A percentile compares a stretch with the other conserved stretches of the same genome.
These are phyloP conservation scores for Morus bassanus DNA, from an alignment of 2,797 vertebrate genomes.

Conservation along the genomic window DNA sequence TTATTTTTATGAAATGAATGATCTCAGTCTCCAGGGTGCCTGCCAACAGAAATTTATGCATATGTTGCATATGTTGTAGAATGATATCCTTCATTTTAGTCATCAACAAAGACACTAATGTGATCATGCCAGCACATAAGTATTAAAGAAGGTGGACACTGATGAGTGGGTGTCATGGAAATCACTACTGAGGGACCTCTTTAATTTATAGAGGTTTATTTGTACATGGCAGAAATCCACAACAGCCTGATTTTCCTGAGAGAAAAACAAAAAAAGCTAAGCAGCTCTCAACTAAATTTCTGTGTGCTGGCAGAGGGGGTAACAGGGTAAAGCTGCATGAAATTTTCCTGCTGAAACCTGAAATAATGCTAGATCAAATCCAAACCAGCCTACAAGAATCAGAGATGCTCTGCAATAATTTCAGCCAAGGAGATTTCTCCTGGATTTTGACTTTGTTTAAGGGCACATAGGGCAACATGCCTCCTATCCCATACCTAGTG, in stretches of 20 bases:
- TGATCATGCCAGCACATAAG: neutral
- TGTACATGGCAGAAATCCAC: neutral
- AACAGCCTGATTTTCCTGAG: neutral
- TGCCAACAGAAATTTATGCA: neutral
- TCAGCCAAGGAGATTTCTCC: neutral
- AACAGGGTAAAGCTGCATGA: neutral
- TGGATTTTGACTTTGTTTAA: neutral
- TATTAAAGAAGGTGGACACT: neutral
- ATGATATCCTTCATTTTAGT: neutral
- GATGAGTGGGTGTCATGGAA: neutral
- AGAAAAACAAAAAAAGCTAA: neutral
- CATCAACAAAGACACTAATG: neutral
- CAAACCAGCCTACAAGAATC: neutral
- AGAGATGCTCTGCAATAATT: neutral
- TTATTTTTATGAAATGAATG: neutral
- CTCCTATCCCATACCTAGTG: neutral
- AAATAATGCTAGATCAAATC: neutral
- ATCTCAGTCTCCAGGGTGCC: neutral
- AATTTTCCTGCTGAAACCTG: neutral
- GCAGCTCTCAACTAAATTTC: neutral
- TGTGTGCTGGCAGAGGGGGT: neutral
- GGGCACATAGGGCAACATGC: neutral
- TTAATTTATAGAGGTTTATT: neutral
- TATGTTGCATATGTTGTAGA: neutral
- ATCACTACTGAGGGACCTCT: neutral